Evolutionary conservation across 2,113 vertebrate species (phyloP).

Genomic region (Protomyctophum bolini): DNA sequence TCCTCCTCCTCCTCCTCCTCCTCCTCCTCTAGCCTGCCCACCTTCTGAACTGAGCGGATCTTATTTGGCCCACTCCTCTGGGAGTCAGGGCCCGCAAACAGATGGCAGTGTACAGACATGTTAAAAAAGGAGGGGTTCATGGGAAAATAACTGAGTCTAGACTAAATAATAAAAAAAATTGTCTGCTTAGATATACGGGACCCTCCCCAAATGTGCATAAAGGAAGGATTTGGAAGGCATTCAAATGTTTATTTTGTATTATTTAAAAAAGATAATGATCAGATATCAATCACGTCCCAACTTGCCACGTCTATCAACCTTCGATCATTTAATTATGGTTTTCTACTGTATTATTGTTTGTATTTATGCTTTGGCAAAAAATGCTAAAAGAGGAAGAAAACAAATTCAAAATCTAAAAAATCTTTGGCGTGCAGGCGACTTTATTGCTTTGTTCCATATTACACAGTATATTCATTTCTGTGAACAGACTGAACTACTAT

Average conservation of each 20-base stretch:
- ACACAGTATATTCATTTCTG: no score
- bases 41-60: conserved; percentile 73
- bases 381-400: no score
- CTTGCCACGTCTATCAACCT: no score
- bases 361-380: no score
- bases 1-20: conserved; percentile 3
- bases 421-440: no score
- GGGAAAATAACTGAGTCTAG: conserved; percentile 24
- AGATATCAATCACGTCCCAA: no score
- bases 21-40: conserved; percentile 48
- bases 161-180: conserved; percentile 22
- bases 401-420: no score
- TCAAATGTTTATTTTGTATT: conserved; percentile 18
- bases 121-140: conserved; percentile 55
- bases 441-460: no score
- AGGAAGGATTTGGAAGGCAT: conserved; percentile 26
- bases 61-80: conserved; percentile 77
- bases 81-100: conserved; percentile 74
- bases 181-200: neutral
- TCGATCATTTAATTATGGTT: no score
- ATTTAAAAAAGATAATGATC: no score
- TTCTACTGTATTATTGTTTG: no score
- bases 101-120: conserved; percentile 78
- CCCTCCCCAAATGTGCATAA: conserved; percentile 27
- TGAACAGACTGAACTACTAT: no score